These are phyloP conservation scores for Folsomia manolachei DNA, from an alignment of 2,888 invertebrate species.

Conservation along the genomic window DNA sequence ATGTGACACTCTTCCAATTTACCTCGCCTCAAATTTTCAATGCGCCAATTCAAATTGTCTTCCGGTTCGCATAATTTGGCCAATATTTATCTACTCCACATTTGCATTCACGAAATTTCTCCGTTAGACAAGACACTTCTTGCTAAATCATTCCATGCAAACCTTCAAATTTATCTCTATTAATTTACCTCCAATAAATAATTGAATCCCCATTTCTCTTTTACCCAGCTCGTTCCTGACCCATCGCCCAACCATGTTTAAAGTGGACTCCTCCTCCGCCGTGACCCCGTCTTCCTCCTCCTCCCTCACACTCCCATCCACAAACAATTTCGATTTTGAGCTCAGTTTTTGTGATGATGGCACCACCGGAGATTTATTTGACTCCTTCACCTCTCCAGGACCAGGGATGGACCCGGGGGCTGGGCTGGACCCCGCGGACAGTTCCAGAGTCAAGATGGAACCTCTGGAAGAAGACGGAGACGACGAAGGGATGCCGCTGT, in stretches of 20 bases:
- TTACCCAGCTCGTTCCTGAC: not conserved
- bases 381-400: conserved; percentile 40
- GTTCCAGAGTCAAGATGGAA: conserved; percentile 41
- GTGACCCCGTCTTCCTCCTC: conserved; percentile 29
- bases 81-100: no score
- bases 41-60: no score
- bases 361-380: conserved; percentile 50
- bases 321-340: conserved; percentile 49
- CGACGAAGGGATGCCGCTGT: conserved; percentile 22
- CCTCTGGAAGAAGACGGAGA: conserved; percentile 24
- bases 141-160: no score
- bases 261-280: conserved; percentile 48
- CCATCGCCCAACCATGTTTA: conserved; percentile 40
- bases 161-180: no score
- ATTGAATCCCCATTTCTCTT: not conserved
- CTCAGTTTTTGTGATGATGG: conserved; percentile 51
- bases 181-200: no score
- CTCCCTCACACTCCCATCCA: conserved; percentile 37
- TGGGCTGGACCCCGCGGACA: conserved; percentile 21
- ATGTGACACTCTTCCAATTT: no score
- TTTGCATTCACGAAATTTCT: no score
- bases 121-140: no score
- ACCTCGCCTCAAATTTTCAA: no score
- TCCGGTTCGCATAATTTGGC: no score
- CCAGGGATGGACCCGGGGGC: conserved; percentile 23